Evolutionary conservation across 2,113 vertebrate species (phyloP), one percentile per base, ranked within the genome.

Genomic region (Osmerus eperlanus): DNA sequence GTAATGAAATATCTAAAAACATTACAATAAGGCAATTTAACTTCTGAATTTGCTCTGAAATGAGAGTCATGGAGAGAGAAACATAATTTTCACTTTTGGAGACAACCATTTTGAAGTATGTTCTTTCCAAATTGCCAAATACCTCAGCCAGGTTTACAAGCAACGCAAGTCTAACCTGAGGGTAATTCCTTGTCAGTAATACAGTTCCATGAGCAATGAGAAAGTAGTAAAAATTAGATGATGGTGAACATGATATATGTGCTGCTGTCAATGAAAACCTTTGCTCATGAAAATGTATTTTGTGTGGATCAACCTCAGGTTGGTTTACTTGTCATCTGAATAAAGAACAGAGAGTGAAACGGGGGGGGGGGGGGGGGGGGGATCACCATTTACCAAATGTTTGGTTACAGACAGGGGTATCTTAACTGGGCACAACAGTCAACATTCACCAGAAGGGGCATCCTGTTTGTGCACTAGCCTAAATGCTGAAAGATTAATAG

Each of bases 401-500:
- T 78, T 83, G 70, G 71, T 78, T 77, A 81, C 70, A 81, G 78
- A 81, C 61, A 74, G 61, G 52, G 72, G 73, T 77, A 76, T 68
- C 71, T 77, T 82, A 81, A 84, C 81, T 78, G 82, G 81, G 73
- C 82, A 77, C 72, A 51, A 76, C 78, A 78, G 78, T 79, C 76
- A 78, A 73, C 74, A 71, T 47, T 47, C 9, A 47, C 8, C n/a
- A 79, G 78, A 25, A 75, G 75, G 73, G 72, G 65, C 78, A 74
- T 79, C 77, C 71, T 61, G 55, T 68, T 67, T 70, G 64, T 81
- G 73, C 71, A 16, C 52, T 74, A 68, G 62, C 69, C 68, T 69
- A 23, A 41, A 80, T 36, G 81, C 71, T 87, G 85, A 87, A 87
- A 87, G 85, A 83, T 77, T 85, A 85, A 83, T 83, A 78, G 74